Conservation (phyloP, 2,113 vertebrate species). For the Castor canadensis region DNA sequence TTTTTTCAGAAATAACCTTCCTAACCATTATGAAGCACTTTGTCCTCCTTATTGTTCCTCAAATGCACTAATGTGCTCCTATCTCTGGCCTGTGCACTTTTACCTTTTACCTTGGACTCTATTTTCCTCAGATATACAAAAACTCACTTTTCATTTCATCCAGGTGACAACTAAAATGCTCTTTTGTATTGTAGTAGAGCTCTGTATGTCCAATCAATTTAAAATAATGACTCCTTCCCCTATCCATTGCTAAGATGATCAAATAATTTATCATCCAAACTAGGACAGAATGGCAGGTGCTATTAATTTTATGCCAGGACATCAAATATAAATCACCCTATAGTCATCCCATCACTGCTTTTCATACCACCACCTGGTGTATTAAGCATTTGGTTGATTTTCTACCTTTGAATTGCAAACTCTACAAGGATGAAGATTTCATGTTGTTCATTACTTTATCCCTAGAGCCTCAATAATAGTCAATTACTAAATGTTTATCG, state of each 20-base stretch:
- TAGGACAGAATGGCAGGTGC: not conserved
- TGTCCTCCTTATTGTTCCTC: too few relatives aligned
- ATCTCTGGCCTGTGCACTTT: too few relatives aligned
- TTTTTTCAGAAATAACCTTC: not conserved
- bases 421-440: not conserved
- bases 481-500: not conserved
- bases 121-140: not conserved
- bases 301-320: too few relatives aligned
- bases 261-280: not conserved
- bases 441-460: not conserved
- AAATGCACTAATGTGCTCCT: too few relatives aligned
- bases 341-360: not conserved
- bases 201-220: not conserved
- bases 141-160: too few relatives aligned
- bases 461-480: not conserved
- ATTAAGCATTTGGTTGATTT: not conserved
- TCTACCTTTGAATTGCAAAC: not conserved
- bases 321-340: not conserved
- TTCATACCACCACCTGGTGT: not conserved
- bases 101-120: not conserved
- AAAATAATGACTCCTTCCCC: not conserved
- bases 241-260: not conserved
- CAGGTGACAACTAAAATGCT: not conserved
- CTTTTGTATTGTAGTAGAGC: not conserved
- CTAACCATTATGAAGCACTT: too few relatives aligned